These are phyloP conservation scores for Epinephelus awoara DNA, from an alignment of 2,797 vertebrate genomes.

Conservation along the genomic window DNA sequence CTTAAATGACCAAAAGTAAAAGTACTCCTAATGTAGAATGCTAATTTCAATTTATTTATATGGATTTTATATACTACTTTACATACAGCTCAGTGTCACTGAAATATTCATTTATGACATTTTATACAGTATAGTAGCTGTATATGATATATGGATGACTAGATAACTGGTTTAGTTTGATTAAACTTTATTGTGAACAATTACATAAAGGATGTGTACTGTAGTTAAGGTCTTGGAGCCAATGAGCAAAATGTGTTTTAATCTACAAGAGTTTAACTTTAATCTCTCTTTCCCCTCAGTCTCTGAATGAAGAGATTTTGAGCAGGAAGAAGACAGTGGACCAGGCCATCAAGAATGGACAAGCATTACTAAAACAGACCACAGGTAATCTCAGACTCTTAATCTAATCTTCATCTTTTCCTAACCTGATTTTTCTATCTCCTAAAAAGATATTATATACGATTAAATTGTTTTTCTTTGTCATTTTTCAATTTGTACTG, in stretches of 20 bases:
- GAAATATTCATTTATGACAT: neutral
- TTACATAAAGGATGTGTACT: neutral
- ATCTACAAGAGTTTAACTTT: neutral
- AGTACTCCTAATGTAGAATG: too few relatives aligned
- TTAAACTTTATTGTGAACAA: neutral
- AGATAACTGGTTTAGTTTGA: neutral
- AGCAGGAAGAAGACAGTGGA: conserved; percentile 98
- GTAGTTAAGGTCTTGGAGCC: neutral
- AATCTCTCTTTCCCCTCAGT: conserved; percentile 74
- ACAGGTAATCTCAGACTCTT: conserved; percentile 86
- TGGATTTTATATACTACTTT: too few relatives aligned
- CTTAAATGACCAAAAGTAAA: too few relatives aligned
- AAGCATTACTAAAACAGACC: conserved; percentile 97
- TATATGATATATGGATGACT: too few relatives aligned
- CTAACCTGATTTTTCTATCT: neutral
- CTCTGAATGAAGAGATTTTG: conserved; percentile 96
- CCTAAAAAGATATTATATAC: neutral
- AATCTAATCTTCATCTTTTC: neutral
- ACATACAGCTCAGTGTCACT: neutral
- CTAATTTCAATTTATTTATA: neutral
- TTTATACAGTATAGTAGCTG: neutral
- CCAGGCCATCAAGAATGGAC: conserved; percentile 98
- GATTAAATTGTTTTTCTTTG: neutral
- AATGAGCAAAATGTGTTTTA: neutral
- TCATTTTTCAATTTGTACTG: neutral